Evolutionary conservation across 2,113 vertebrate genomes (phyloP).

Genomic region (Serranochromis macrocephalus): DNA sequence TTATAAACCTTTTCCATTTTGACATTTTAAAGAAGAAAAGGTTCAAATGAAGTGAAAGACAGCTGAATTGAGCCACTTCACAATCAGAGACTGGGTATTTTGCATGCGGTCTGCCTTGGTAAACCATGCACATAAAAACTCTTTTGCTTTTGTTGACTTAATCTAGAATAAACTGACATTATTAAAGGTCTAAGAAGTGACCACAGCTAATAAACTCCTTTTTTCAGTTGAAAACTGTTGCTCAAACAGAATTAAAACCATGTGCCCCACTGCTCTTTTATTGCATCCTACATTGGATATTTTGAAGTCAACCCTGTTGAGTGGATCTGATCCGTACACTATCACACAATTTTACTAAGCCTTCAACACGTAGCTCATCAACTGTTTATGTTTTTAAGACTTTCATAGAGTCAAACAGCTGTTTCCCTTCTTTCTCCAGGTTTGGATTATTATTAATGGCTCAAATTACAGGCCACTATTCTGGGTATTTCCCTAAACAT

Average conservation of each 20-base stretch:
- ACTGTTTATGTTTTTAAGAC: neutral
- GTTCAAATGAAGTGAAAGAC: neutral
- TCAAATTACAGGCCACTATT: neutral
- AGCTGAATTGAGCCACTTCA: neutral
- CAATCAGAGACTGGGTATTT: neutral
- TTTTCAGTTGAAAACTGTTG: neutral
- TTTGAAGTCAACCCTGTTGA: neutral
- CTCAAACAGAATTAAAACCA: neutral
- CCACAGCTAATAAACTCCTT: neutral
- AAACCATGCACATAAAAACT: neutral
- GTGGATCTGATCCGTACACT: neutral
- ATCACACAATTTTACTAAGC: neutral
- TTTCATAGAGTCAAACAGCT: neutral
- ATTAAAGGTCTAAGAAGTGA: neutral
- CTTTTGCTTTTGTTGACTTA: neutral
- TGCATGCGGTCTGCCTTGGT: neutral
- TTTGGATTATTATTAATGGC: neutral
- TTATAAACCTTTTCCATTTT: neutral
- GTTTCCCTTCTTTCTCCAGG: neutral
- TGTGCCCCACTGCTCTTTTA: neutral
- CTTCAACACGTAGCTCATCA: neutral
- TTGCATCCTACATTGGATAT: neutral
- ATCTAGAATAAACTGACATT: neutral
- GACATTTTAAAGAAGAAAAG: neutral
- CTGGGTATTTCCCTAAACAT: conserved; percentile 2